phyloP scores from a whole-genome alignment of 2,113 vertebrate species.

The Psammodynastes pulverulentus region DNA sequence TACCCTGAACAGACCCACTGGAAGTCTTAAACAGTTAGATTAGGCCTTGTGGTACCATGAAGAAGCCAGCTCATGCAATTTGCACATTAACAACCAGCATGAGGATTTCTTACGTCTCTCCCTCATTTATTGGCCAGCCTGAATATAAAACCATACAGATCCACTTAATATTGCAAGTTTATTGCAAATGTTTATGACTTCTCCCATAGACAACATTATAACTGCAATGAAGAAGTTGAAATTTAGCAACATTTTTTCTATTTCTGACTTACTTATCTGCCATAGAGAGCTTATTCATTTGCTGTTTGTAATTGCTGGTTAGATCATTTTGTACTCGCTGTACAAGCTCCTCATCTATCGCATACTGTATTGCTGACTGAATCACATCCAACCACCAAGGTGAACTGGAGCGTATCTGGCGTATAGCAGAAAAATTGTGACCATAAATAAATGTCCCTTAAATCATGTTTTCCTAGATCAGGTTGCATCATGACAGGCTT shows the following conservation, averaged over 20 bases:
- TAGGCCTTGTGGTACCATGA: neutral
- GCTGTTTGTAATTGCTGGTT: slow-evolving; percentile 89
- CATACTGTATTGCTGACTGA: slow-evolving; percentile 80
- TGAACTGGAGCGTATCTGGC: slow-evolving; percentile 71
- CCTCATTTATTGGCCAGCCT: neutral
- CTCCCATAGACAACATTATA: neutral
- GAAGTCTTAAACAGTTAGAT: neutral
- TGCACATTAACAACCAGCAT: neutral
- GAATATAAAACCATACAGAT: neutral
- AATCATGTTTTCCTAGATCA: neutral
- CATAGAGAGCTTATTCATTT: slow-evolving; percentile 87
- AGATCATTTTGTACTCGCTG: slow-evolving; percentile 91
- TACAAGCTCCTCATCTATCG: slow-evolving; percentile 88
- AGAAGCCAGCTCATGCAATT: neutral
- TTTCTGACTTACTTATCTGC: slow-evolving; percentile 87
- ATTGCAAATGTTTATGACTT: neutral
- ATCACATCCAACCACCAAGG: slow-evolving; percentile 97
- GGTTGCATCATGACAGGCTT: neutral
- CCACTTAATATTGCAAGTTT: neutral
- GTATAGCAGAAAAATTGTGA: slow-evolving; percentile 11
- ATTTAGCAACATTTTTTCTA: neutral
- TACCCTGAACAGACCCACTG: neutral
- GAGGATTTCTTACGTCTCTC: neutral
- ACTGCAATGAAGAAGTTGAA: neutral
- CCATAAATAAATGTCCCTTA: neutral